These are phyloP conservation scores for Porites cylindrica DNA, from an alignment of 92 coral and sea anemone genomes.

Conservation along the genomic window DNA sequence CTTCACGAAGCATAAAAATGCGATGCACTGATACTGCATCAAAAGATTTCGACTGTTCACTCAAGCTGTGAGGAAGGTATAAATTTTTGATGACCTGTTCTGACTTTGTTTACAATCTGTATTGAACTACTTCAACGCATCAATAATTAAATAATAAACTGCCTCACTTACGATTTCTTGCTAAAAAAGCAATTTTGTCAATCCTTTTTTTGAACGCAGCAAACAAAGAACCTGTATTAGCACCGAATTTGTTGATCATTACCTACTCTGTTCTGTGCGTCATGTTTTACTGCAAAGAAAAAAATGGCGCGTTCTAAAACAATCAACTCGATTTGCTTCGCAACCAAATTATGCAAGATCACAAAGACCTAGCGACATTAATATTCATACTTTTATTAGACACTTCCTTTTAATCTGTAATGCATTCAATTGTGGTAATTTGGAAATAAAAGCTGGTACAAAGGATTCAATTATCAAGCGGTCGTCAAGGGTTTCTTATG, in stretches of 20 bases:
- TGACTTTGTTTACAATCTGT: neutral
- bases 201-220: neutral
- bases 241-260: neutral
- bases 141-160: conserved; percentile 5
- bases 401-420: conserved; percentile 12
- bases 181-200: neutral
- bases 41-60: neutral
- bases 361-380: conserved; percentile 25
- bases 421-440: conserved; percentile 23
- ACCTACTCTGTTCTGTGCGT: no score
- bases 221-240: neutral
- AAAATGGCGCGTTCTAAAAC: neutral
- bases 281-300: neutral
- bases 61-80: neutral
- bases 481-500: conserved; percentile 12
- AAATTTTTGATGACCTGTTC: neutral
- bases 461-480: conserved; percentile 5
- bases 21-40: neutral
- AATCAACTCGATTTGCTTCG: conserved; percentile 46
- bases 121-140: neutral
- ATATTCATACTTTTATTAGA: conserved; percentile 17
- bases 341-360: conserved; percentile 67
- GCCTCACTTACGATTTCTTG: conserved; percentile 1
- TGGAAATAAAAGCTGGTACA: conserved; percentile 4
- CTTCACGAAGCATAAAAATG: neutral